Evolutionary conservation across 1,140 invertebrate genomes (phyloP).

Genomic region (Bombus haemorrhoidalis): DNA sequence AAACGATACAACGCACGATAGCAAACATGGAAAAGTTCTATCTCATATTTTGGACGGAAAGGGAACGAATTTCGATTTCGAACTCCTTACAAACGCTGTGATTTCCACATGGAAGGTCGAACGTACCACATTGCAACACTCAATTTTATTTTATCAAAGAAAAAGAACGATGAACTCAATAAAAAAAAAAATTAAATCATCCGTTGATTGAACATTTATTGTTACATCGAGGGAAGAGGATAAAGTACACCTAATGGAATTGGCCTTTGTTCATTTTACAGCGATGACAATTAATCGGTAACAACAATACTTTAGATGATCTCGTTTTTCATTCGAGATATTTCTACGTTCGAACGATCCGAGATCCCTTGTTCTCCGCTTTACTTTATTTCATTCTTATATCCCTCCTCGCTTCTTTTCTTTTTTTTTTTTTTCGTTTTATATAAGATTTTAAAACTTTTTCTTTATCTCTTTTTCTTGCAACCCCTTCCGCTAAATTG

Average conservation of each 20-base stretch:
- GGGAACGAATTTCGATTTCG: constrained; percentile 22
- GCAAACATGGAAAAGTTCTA: neutral
- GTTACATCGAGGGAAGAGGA: constrained; percentile 63
- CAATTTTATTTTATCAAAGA: constrained; percentile 48
- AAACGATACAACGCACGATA: neutral
- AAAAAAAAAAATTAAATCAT: constrained; percentile 51
- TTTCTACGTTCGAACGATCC: constrained; percentile 63
- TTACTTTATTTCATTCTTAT: constrained; percentile 2
- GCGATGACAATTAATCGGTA: constrained; percentile 63
- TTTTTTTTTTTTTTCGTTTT: neutral
- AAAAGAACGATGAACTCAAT: constrained; percentile 16
- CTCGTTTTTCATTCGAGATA: constrained; percentile 48
- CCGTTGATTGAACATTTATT: constrained; percentile 71
- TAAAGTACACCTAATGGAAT: constrained; percentile 63
- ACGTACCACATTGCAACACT: neutral
- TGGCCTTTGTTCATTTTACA: constrained; percentile 61
- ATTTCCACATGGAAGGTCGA: constrained; percentile 5
- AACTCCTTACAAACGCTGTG: neutral
- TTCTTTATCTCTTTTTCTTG: neutral
- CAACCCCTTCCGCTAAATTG: neutral
- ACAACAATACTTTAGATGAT: constrained; percentile 48
- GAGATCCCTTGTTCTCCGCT: constrained; percentile 12
- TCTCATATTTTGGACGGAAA: constrained; percentile 22
- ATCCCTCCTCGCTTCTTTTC: neutral
- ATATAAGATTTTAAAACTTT: neutral